Evolutionary conservation across 2,888 invertebrate species (phyloP).

Genomic region (Colletes collaris): DNA sequence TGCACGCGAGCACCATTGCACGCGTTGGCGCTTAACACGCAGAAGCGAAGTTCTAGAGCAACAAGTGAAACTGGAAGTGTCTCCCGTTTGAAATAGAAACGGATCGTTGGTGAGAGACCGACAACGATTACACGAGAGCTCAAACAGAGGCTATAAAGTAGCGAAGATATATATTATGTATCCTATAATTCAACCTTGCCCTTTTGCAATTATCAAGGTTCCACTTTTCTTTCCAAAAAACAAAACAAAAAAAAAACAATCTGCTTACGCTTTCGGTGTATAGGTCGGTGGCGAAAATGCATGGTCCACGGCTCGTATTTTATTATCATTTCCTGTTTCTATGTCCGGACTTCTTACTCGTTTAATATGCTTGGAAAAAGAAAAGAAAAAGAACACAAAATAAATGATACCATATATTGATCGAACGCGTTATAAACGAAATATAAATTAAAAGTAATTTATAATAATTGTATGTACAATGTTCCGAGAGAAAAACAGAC

Average conservation of each 20-base stretch:
- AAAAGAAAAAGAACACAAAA: conserved; percentile 21
- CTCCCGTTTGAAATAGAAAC: too few species aligned
- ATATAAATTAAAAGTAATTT: background rate
- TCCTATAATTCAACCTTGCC: too few species aligned
- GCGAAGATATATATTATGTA: too few species aligned
- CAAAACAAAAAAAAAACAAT: background rate
- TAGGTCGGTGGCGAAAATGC: conserved; percentile 58
- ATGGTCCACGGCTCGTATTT: conserved; percentile 61
- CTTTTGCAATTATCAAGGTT: too few species aligned
- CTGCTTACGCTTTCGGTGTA: conserved; percentile 44
- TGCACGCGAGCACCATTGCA: too few species aligned
- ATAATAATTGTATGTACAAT: background rate
- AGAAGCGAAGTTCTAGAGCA: too few species aligned
- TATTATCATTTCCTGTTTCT: conserved; percentile 44
- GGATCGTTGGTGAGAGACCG: too few species aligned
- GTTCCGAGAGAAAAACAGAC: conserved; percentile 51
- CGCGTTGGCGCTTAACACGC: too few species aligned
- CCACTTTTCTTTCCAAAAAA: background rate
- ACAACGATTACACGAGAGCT: too few species aligned
- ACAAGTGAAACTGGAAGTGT: too few species aligned
- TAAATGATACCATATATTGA: background rate
- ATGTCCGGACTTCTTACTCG: conserved; percentile 70
- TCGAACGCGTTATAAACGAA: background rate
- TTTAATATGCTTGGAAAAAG: conserved; percentile 68
- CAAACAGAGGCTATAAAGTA: too few species aligned